phyloP scores from a whole-genome alignment of 2,113 vertebrate species.

The Phylloscopus trochiloides region DNA sequence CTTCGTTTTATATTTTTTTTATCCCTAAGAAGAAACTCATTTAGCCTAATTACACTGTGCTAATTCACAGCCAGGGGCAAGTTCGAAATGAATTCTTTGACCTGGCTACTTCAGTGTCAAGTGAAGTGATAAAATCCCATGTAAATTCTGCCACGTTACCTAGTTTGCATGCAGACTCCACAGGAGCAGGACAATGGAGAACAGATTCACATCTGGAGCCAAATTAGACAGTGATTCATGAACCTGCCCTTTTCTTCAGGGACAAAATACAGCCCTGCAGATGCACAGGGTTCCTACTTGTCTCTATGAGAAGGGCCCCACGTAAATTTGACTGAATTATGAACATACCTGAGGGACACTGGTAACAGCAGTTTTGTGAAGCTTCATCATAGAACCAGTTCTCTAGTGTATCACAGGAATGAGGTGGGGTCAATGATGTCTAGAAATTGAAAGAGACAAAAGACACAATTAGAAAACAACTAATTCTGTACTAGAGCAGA shows the following conservation, averaged over 20 bases:
- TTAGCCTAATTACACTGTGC: neutral
- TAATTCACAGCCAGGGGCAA: neutral
- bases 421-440: neutral
- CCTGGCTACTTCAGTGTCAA: neutral
- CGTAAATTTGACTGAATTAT: neutral
- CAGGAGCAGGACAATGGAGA: neutral
- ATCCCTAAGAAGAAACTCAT: neutral
- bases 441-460: neutral
- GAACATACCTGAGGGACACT: constrained; percentile 43
- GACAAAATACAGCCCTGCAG: neutral
- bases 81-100: neutral
- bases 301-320: neutral
- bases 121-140: neutral
- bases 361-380: constrained; percentile 49
- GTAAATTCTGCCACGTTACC: neutral
- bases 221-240: neutral
- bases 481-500: neutral
- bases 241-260: neutral
- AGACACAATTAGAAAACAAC: neutral
- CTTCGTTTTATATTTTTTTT: neutral
- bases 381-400: neutral
- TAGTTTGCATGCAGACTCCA: neutral
- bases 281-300: neutral
- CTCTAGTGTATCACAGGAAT: neutral
- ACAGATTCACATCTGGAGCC: neutral